Conservation (phyloP, 2,888 invertebrate genomes). For the Dryobota labecula region DNA sequence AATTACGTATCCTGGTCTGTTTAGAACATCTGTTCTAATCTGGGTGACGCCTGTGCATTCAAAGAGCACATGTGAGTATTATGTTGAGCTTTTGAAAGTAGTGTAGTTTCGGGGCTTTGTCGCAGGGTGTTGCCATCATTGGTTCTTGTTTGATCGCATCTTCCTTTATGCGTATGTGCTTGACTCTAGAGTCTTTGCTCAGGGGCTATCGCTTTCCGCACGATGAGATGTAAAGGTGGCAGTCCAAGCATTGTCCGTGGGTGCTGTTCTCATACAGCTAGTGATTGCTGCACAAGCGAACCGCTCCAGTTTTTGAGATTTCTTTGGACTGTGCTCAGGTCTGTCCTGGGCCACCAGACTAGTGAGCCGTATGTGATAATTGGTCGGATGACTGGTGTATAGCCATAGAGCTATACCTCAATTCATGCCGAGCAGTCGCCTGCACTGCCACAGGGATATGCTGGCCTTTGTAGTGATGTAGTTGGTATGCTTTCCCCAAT, state of each 20-base stretch:
- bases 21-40: neutral
- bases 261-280: neutral
- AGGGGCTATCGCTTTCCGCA: too few relatives aligned
- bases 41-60: neutral
- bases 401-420: too few relatives aligned
- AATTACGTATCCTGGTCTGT: too few relatives aligned
- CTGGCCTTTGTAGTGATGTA: neutral
- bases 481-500: too few relatives aligned
- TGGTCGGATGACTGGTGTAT: neutral
- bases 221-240: too few relatives aligned
- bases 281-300: neutral
- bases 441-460: neutral
- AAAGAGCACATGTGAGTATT: neutral
- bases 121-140: too few relatives aligned
- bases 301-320: neutral
- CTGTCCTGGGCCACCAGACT: neutral
- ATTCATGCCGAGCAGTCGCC: neutral
- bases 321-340: neutral
- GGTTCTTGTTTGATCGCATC: too few relatives aligned
- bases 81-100: too few relatives aligned
- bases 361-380: neutral
- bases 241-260: neutral
- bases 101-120: too few relatives aligned
- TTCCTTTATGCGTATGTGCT: too few relatives aligned
- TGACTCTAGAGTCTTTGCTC: too few relatives aligned